A percentile compares a stretch with the other conserved stretches of the same genome.
phyloP scores from a whole-genome alignment of 2,113 vertebrate genomes.

The Chinchilla lanigera region DNA sequence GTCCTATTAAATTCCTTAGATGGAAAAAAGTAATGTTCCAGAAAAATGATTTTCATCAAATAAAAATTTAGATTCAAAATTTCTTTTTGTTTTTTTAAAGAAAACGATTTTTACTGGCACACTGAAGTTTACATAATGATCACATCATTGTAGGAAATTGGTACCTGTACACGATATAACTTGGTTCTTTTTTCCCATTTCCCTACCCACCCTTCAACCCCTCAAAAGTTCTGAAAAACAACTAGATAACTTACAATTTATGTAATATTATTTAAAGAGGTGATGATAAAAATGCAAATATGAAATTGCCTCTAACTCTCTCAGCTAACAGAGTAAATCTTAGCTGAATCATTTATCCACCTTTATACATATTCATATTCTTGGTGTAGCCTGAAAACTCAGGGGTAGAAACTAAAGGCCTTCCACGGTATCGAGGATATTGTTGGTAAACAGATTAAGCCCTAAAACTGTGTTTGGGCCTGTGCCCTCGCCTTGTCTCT shows the following conservation, averaged over 20 bases:
- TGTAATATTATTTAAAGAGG: conserved; percentile 68
- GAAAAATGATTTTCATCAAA: conserved; percentile 37
- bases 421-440: not conserved
- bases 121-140: not conserved
- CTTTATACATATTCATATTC: conserved; percentile 71
- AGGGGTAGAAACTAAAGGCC: conserved; percentile 59
- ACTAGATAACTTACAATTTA: conserved; percentile 63
- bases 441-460: conserved; percentile 63
- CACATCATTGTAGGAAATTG: not conserved
- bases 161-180: not conserved
- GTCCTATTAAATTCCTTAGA: not conserved
- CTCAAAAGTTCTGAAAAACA: conserved; percentile 60
- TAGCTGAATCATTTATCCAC: conserved; percentile 67
- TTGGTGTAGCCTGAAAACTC: conserved; percentile 59
- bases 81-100: not conserved
- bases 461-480: not conserved
- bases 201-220: not conserved
- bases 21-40: not conserved
- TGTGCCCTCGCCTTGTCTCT: not conserved
- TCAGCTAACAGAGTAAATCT: conserved; percentile 74
- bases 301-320: conserved; percentile 66
- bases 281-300: conserved; percentile 76
- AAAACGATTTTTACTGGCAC: not conserved
- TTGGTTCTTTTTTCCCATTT: not conserved
- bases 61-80: conserved; percentile 64